A percentile compares a stretch with the other conserved stretches of the same genome.
These are phyloP conservation scores for Semnornis frantzii DNA, from an alignment of 2,113 vertebrate genomes.

Conservation along the genomic window DNA sequence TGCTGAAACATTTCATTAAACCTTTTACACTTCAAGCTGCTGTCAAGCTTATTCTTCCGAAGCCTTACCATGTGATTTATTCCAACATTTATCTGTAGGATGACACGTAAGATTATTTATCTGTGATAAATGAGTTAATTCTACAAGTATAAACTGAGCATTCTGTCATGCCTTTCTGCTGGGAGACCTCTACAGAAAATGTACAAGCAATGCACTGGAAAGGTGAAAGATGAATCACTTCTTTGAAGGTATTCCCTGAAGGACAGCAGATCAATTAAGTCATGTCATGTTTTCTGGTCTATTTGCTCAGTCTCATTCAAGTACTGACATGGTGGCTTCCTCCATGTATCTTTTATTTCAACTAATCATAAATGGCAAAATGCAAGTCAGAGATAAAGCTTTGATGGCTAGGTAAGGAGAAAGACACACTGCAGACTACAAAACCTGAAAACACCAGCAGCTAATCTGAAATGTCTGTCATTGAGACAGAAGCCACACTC, in stretches of 20 bases:
- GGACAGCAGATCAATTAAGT: not conserved
- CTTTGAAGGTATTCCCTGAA: not conserved
- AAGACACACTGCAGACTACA: not conserved
- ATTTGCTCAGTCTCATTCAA: not conserved
- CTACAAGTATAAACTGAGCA: not conserved
- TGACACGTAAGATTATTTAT: not conserved
- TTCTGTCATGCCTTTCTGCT: not conserved
- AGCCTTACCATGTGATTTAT: not conserved
- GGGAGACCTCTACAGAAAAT: not conserved
- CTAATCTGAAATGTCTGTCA: not conserved
- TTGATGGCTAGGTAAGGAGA: not conserved
- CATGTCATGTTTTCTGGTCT: not conserved
- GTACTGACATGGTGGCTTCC: not conserved
- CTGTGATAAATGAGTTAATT: constrained; percentile 17
- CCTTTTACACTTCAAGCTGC: not conserved
- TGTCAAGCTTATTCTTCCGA: not conserved
- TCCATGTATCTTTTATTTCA: not conserved
- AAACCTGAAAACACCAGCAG: not conserved
- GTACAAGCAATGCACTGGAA: not conserved
- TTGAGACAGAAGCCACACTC: not conserved
- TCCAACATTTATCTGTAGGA: not conserved
- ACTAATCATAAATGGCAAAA: not conserved
- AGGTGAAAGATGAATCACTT: not conserved
- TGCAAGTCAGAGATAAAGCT: not conserved
- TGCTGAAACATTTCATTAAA: not conserved